These are phyloP conservation scores for Incurvaria masculella DNA, from an alignment of 2,888 invertebrate genomes.

Conservation along the genomic window DNA sequence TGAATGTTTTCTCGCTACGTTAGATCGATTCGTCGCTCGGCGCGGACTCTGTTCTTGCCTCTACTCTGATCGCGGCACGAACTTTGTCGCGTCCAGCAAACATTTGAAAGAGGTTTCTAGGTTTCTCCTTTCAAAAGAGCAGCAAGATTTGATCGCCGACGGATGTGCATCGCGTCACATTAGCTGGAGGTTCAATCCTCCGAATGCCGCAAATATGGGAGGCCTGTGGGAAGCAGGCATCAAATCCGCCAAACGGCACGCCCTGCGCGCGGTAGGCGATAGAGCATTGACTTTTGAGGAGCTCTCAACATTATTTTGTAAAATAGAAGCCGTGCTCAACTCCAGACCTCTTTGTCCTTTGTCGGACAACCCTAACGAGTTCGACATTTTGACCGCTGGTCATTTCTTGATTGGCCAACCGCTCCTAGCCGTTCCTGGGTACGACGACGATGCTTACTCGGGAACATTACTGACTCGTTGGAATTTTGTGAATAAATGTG, in stretches of 20 bases:
- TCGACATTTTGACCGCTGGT: slow-evolving; percentile 10
- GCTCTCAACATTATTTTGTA: slow-evolving; percentile 11
- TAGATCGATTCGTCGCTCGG: not conserved
- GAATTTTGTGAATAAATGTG: slow-evolving; percentile 14
- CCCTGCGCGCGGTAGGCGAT: not conserved
- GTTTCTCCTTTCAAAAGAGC: not conserved
- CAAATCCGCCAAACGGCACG: not conserved
- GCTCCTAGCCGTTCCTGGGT: slow-evolving; percentile 7
- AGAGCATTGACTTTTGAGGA: slow-evolving; percentile 13
- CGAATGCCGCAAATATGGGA: slow-evolving; percentile 5
- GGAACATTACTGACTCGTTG: slow-evolving; percentile 14
- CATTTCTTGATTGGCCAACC: slow-evolving; percentile 12
- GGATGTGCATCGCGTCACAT: not conserved
- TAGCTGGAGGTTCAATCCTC: slow-evolving; percentile 8
- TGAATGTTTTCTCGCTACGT: not conserved
- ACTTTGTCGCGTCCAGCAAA: not conserved
- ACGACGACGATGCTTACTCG: no score
- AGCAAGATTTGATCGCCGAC: not conserved
- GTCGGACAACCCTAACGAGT: slow-evolving; percentile 11
- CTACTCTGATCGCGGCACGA: not conserved
- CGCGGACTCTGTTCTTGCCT: not conserved
- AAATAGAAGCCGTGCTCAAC: slow-evolving; percentile 11
- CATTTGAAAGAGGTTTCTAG: slow-evolving; percentile 5
- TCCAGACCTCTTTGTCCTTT: slow-evolving; percentile 11
- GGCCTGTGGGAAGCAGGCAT: slow-evolving; percentile 5